Evolutionary conservation across 2,888 invertebrate species (phyloP).

Genomic region (Ennomos quercinarius): DNA sequence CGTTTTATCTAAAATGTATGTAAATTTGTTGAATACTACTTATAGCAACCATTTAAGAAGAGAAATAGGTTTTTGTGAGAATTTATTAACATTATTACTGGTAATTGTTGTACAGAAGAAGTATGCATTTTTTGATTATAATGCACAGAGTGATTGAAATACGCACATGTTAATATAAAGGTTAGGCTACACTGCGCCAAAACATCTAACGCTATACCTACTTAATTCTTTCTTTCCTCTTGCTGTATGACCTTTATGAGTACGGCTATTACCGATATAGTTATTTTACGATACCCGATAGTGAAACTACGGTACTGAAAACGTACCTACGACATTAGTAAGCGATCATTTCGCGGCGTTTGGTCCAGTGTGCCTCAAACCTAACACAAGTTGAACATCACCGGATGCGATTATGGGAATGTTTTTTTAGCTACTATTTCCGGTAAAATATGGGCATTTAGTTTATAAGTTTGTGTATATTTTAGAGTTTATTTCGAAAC

Average conservation of each 20-base stretch:
- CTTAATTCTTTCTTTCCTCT: no score
- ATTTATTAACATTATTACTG: background rate
- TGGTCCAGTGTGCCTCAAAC: conserved; percentile 7
- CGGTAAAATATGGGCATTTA: conserved; percentile 13
- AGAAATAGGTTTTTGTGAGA: conserved; percentile 1
- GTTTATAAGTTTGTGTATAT: conserved; percentile 7
- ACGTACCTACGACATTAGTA: no score
- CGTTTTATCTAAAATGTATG: no score
- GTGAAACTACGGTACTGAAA: no score
- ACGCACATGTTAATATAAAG: background rate
- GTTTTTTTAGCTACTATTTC: no score
- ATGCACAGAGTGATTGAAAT: conserved; percentile 6
- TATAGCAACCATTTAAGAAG: background rate
- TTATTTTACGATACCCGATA: no score
- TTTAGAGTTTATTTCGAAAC: conserved; percentile 30
- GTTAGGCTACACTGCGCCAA: conserved; percentile 3
- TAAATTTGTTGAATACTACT: no score
- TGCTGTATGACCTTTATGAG: no score
- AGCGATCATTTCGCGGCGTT: background rate
- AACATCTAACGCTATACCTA: no score
- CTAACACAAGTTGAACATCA: background rate
- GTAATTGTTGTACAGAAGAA: background rate
- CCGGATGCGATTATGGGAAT: no score
- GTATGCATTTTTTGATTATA: background rate
- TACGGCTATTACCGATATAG: no score